A percentile compares a stretch with the other conserved stretches of the same genome.
Conservation (phyloP, 2,113 vertebrate species). For the Amazona vittata region DNA sequence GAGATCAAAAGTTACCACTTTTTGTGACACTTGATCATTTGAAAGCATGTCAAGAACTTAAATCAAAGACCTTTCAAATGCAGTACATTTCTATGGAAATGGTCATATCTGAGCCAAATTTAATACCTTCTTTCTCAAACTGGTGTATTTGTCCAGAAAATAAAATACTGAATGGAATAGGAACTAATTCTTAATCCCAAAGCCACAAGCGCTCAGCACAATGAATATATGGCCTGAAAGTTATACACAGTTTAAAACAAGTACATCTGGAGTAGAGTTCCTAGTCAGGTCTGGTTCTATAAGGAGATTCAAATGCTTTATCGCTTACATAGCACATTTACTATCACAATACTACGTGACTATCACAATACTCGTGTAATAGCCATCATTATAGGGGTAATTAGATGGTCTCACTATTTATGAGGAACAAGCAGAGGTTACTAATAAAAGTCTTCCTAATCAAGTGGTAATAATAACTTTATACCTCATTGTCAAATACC, state of each 20-base stretch:
- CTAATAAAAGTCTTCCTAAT: neutral
- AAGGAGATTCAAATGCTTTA: neutral
- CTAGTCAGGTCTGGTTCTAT: neutral
- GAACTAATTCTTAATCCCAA: neutral
- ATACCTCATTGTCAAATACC: neutral
- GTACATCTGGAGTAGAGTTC: neutral
- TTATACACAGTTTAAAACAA: neutral
- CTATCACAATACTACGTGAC: neutral
- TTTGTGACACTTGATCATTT: constrained; percentile 53
- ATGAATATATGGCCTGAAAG: neutral
- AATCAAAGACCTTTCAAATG: constrained; percentile 46
- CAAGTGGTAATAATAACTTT: neutral
- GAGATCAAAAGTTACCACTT: constrained; percentile 48
- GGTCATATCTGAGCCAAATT: neutral
- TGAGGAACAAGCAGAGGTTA: neutral
- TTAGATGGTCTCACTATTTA: neutral
- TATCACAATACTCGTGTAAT: neutral
- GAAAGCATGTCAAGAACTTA: constrained; percentile 40
- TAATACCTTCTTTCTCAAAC: constrained; percentile 13
- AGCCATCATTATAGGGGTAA: neutral
- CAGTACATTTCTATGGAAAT: constrained; percentile 27
- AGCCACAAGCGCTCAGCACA: neutral
- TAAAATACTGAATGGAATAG: neutral
- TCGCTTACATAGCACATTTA: neutral
- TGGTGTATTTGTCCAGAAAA: neutral